Conservation (phyloP, 2,113 vertebrate genomes). For the Gobio gobio region DNA sequence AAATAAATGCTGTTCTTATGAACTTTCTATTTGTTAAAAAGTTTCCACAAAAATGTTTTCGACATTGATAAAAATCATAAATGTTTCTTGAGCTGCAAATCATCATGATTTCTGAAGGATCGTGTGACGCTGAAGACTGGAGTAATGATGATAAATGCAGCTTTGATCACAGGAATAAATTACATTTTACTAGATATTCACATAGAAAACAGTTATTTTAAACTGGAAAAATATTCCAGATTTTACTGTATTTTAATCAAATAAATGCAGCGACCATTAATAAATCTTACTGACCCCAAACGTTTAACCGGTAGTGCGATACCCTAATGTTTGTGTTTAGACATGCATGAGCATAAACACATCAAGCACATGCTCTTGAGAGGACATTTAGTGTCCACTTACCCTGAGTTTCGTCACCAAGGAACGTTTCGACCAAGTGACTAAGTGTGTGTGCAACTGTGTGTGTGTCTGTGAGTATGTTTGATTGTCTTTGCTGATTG, state of each 20-base stretch:
- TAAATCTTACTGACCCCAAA: neutral
- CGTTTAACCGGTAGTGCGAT: neutral
- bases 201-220: neutral
- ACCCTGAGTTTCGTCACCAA: slow-evolving; percentile 53
- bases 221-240: neutral
- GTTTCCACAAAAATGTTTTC: neutral
- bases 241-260: neutral
- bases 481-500: slow-evolving; percentile 48
- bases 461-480: slow-evolving; percentile 31
- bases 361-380: neutral
- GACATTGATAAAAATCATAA: neutral
- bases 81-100: neutral
- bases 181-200: too few relatives aligned
- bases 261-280: neutral
- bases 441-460: slow-evolving; percentile 16
- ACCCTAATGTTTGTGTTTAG: neutral
- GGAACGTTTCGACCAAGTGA: neutral
- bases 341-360: slow-evolving; percentile 18
- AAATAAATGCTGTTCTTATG: too few relatives aligned
- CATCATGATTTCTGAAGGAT: neutral
- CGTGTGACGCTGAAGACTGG: neutral
- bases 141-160: neutral
- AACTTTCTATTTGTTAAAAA: neutral
- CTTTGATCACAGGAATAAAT: neutral
- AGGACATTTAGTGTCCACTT: slow-evolving; percentile 35